Base-by-base conservation (phyloP, 1,140 invertebrate genomes). In the Drosophila bifasciata region DNA sequence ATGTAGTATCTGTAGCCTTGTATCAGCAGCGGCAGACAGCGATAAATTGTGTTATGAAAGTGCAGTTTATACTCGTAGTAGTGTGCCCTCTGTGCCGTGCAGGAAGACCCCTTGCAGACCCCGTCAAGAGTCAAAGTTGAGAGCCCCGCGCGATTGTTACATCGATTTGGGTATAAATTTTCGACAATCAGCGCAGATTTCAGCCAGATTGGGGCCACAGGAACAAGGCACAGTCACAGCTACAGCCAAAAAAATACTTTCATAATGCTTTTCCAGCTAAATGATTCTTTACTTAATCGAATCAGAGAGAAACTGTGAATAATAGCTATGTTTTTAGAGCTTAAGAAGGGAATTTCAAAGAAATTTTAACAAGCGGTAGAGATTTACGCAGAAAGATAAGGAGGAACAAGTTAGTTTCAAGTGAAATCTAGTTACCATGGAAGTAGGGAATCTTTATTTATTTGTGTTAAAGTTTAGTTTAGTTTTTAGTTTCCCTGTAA, bases 21-120 rank as follows among this genome's bases (percentile, higher is more conserved):
- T 76, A 76, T 76, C 73, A 74, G 70, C 73, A 74, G 70, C 36
- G 23, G 45, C 49, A 79, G 76, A 67, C 70, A 75, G 58, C 71
- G 73, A 77, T 76, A 77, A 78, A 78, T 77, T 77, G 75, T 78
- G 57, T 78, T 79, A 79, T 79, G 76, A 79, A 79, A 79, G 76
- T 79, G 76, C 75, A 79, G 41, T 56, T 62, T 49, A 52, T n/a
- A n/a, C n/a, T n/a, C n/a, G n/a, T n/a, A n/a, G n/a, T n/a, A n/a
- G n/a, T n/a, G 58, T 36, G 32, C 32, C 32, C 11, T 36, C 11
- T 36, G 52, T 60, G 48, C 58, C 51, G 46, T 67, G 64, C 64
- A 67, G 64, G 62, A 67, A 67, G 64, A 68, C 64, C 64, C 61
- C 60, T 4, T 36, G 41, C n/a, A n/a, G 25, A 36, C 43, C 58